Conservation (phyloP, 2,113 vertebrate species). For the Bothrops jararaca region DNA sequence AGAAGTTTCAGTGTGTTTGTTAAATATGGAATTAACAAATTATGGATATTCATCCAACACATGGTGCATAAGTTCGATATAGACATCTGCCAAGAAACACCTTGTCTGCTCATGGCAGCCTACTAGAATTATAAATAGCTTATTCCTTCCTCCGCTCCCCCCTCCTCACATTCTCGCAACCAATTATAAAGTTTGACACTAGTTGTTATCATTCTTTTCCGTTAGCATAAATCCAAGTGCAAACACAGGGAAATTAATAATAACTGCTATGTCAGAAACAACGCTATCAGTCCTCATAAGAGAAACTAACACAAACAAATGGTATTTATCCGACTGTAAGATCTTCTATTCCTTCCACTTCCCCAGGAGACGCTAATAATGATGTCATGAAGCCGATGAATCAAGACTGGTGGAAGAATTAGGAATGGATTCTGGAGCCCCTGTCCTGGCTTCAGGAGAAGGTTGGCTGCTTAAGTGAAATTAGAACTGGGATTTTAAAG, state of each 20-base stretch:
- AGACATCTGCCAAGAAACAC: conserved; percentile 54
- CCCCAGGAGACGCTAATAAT: conserved; percentile 50
- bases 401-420: conserved; percentile 68
- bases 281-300: conserved; percentile 70
- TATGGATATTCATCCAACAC: background rate
- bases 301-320: conserved; percentile 78
- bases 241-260: conserved; percentile 74
- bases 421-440: conserved; percentile 64
- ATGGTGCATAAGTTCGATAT: background rate
- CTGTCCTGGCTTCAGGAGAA: conserved; percentile 45
- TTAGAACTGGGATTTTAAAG: conserved; percentile 68
- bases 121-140: conserved; percentile 57
- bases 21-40: background rate
- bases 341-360: conserved; percentile 52
- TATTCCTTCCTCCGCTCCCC: conserved; percentile 12
- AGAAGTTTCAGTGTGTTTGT: background rate
- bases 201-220: conserved; percentile 68
- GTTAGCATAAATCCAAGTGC: conserved; percentile 64
- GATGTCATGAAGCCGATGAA: conserved; percentile 66
- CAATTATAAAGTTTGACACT: conserved; percentile 68
- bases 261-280: conserved; percentile 69
- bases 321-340: conserved; percentile 71
- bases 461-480: conserved; percentile 65
- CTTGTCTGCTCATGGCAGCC: conserved; percentile 30
- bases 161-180: conserved; percentile 50